Base-by-base conservation (phyloP, 1,140 invertebrate genomes). In the Drosophila burlai region DNA sequence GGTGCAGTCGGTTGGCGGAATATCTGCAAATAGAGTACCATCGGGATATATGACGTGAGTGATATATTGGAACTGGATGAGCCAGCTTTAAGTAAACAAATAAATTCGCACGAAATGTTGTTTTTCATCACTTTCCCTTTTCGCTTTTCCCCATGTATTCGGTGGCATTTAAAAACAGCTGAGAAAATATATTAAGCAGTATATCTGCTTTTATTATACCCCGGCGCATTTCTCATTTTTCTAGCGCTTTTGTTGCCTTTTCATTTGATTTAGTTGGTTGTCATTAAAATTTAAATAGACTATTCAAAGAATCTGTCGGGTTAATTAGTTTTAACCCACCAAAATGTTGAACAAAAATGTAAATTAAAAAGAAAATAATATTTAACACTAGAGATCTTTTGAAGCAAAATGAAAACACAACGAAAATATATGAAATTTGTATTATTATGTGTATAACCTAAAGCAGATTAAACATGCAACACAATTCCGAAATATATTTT, bases 61-160 rank as follows among this genome's bases (percentile, higher is more conserved):
- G 54, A 52, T 67, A 71, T 66, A 64, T 60, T 46, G 43, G 50
- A 57, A 34, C 64, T 21, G 16, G 46, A 59, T 58, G 62, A 59
- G 45, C 16, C 21, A 59, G 52, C 65, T 65, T 67, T 36, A 60
- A 73, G 80, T 82, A 86, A 87, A 86, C 83, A 86, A 82, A 86
- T 82, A 86, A 86, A 87, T 86, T 80, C 50, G 36, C 59, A 47
- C 6, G 50, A 80, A 62, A 77, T 62, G 47, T 65, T 60, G 31
- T 78, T 55, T 16, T 71, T 58, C 63, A 46, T 38, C 54, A 65
- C 60, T 76, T 76, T 60, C 43, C 50, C 52, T 63, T 63, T 69
- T 18, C n/a, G 24, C 13, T 58, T 65, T 75, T 10, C 24, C 21
- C 40, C 15, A 29, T 10, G 42, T 67, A 24, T 45, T 43, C 46